These are phyloP conservation scores for Atta colombica DNA, from an alignment of 1,140 invertebrate genomes.

Conservation along the genomic window DNA sequence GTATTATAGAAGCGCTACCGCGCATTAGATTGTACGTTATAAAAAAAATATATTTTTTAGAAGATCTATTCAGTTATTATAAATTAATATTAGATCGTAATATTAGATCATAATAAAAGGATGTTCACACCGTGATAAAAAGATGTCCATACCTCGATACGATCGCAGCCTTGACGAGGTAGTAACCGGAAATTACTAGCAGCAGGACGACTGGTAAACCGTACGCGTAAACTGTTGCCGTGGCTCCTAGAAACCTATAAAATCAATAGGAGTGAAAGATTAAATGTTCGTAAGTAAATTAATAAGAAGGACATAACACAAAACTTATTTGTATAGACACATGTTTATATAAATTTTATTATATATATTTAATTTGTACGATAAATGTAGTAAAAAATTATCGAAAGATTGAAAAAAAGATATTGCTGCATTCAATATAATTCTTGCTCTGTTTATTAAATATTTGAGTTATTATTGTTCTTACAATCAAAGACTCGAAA, in stretches of 20 bases:
- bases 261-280: background rate
- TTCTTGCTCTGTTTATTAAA: too few relatives aligned
- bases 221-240: constrained; percentile 85
- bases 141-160: constrained; percentile 83
- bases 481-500: too few relatives aligned
- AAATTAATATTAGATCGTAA: background rate
- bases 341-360: background rate
- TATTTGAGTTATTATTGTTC: too few relatives aligned
- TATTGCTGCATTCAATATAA: too few relatives aligned
- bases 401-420: too few relatives aligned
- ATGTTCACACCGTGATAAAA: background rate
- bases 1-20: too few relatives aligned
- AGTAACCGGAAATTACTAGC: constrained; percentile 82
- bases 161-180: constrained; percentile 85
- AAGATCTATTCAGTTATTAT: background rate
- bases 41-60: background rate
- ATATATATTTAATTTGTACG: background rate
- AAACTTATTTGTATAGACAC: background rate
- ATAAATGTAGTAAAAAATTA: background rate
- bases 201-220: constrained; percentile 84
- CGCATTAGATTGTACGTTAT: too few relatives aligned
- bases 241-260: constrained; percentile 85
- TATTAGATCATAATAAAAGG: background rate
- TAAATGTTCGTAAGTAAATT: background rate
- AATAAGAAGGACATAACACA: background rate